These are phyloP conservation scores for Apocheima hispidaria DNA, from an alignment of 2,888 invertebrate species.

Conservation along the genomic window DNA sequence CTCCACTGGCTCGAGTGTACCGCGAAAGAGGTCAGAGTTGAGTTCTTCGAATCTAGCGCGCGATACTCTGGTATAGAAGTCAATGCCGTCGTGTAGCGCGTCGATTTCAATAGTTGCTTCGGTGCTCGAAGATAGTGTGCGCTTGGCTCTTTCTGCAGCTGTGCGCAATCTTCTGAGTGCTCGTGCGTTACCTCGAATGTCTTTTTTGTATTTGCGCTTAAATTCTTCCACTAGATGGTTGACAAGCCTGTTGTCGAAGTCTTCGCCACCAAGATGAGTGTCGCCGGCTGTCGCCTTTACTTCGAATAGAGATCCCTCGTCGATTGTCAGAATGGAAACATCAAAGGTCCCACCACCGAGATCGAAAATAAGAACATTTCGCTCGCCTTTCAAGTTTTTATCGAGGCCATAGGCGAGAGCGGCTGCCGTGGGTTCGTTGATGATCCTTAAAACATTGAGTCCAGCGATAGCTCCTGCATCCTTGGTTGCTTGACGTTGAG, in stretches of 20 bases:
- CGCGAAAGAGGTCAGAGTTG: slow-evolving; percentile 89
- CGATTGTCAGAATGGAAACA: slow-evolving; percentile 93
- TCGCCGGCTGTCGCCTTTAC: slow-evolving; percentile 94
- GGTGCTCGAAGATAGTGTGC: slow-evolving; percentile 91
- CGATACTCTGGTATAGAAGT: slow-evolving; percentile 89
- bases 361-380: slow-evolving; percentile 88
- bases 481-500: slow-evolving; percentile 92
- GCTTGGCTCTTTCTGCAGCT: slow-evolving; percentile 92
- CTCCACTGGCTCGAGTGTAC: slow-evolving; percentile 91
- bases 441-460: slow-evolving; percentile 92
- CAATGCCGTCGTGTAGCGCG: slow-evolving; percentile 90
- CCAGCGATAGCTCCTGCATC: slow-evolving; percentile 93
- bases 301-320: slow-evolving; percentile 91
- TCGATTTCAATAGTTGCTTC: slow-evolving; percentile 92
- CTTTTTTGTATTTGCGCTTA: slow-evolving; percentile 89
- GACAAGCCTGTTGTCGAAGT: slow-evolving; percentile 88
- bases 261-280: slow-evolving; percentile 93
- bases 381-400: slow-evolving; percentile 88
- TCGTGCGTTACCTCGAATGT: slow-evolving; percentile 88
- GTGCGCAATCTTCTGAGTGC: slow-evolving; percentile 90
- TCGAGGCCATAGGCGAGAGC: slow-evolving; percentile 90
- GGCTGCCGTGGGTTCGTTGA: slow-evolving; percentile 93
- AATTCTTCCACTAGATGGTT: slow-evolving; percentile 90
- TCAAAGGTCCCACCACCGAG: slow-evolving; percentile 91
- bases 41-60: slow-evolving; percentile 92